Evolutionary conservation across 2,888 invertebrate genomes (phyloP).

Genomic region (Carterocephalus palaemon): DNA sequence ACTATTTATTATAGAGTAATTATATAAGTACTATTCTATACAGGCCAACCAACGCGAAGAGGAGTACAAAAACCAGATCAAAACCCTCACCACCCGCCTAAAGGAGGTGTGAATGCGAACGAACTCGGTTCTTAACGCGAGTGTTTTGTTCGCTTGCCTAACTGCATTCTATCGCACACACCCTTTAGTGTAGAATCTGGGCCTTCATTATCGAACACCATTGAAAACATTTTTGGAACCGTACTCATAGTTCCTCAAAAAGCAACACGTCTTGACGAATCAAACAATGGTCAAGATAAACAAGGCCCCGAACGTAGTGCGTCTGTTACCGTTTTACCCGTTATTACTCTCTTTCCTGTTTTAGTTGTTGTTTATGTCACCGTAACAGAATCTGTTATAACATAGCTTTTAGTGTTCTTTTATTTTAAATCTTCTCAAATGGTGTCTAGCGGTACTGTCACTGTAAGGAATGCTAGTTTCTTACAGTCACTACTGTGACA

Average conservation of each 20-base stretch:
- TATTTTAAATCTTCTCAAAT: conserved; percentile 27
- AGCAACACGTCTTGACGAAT: conserved; percentile 5
- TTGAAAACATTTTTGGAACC: conserved; percentile 3
- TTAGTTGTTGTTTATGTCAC: conserved; percentile 54
- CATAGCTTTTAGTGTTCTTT: conserved; percentile 27
- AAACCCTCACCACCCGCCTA: conserved; percentile 98
- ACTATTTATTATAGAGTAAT: conserved; percentile 39
- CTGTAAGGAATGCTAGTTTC: conserved; percentile 21
- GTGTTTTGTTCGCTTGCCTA: conserved; percentile 68
- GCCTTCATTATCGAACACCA: conserved; percentile 42
- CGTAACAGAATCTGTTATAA: conserved; percentile 26
- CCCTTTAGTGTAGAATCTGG: conserved; percentile 45
- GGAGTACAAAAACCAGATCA: conserved; percentile 99
- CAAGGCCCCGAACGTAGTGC: conserved; percentile 50
- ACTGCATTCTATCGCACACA: conserved; percentile 65
- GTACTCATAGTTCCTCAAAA: conserved; percentile 6
- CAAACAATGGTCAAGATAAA: conserved; percentile 41
- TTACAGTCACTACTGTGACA: conserved; percentile 37
- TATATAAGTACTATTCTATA: conserved; percentile 51
- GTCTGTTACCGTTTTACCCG: conserved; percentile 47
- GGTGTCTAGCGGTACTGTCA: conserved; percentile 48
- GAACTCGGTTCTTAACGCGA: conserved; percentile 55
- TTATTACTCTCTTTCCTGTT: conserved; percentile 35
- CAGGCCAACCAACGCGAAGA: conserved; percentile 99
- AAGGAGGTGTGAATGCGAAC: conserved; percentile 92